These are phyloP conservation scores for Augochlora pura DNA, from an alignment of 1,140 invertebrate species.

Conservation along the genomic window DNA sequence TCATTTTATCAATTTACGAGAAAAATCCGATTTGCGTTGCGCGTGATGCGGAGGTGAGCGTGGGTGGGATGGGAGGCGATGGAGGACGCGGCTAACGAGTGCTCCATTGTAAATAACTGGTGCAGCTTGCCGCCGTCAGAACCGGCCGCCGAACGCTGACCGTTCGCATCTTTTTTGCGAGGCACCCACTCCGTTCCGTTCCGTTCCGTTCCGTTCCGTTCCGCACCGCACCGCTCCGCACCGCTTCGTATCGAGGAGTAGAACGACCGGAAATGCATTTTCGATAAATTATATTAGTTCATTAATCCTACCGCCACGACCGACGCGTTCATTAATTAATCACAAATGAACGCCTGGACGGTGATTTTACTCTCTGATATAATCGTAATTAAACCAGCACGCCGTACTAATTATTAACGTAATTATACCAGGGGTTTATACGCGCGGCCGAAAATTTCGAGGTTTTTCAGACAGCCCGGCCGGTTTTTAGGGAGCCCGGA, in stretches of 20 bases:
- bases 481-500: not conserved
- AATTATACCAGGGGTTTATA: not conserved
- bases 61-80: constrained; percentile 20
- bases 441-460: not conserved
- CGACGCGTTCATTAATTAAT: constrained; percentile 8
- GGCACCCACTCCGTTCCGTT: not conserved
- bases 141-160: constrained; percentile 36
- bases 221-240: too few relatives aligned
- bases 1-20: constrained; percentile 70
- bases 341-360: not conserved
- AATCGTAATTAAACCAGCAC: constrained; percentile 1
- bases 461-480: not conserved
- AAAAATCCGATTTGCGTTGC: constrained; percentile 69
- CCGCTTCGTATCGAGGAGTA: too few relatives aligned
- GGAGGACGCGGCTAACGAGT: constrained; percentile 63
- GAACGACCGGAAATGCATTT: not conserved
- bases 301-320: not conserved
- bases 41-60: constrained; percentile 48
- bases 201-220: too few relatives aligned
- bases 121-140: constrained; percentile 47
- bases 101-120: constrained; percentile 69
- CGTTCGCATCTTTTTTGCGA: constrained; percentile 32
- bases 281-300: constrained; percentile 3
- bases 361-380: not conserved
- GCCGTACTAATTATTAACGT: not conserved